These are phyloP conservation scores for Pandemis corylana DNA, from an alignment of 2,888 invertebrate genomes.

Conservation along the genomic window DNA sequence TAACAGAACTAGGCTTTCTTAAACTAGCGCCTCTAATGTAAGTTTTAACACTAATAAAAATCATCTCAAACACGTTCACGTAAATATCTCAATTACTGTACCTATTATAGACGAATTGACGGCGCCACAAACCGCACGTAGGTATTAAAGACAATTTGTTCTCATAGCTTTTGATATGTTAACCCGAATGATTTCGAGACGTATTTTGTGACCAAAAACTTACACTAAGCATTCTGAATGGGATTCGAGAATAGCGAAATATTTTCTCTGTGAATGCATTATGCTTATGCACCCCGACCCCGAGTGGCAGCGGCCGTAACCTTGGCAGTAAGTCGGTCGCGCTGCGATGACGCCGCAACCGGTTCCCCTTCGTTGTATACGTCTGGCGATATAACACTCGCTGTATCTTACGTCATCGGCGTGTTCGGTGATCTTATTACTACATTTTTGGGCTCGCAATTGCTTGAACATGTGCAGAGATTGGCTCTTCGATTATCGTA, in stretches of 20 bases:
- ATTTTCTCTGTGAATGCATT: background rate
- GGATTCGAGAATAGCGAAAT: background rate
- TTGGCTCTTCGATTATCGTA: too few species aligned
- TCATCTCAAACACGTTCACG: too few species aligned
- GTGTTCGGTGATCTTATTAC: background rate
- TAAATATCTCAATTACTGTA: too few species aligned
- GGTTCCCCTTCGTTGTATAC: conserved; percentile 2
- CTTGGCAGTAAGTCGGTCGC: conserved; percentile 11
- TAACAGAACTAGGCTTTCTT: too few species aligned
- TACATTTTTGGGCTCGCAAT: background rate
- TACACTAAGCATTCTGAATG: background rate
- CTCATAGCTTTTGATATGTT: background rate
- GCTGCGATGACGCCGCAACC: conserved; percentile 11
- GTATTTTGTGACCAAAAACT: too few species aligned
- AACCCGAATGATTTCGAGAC: background rate
- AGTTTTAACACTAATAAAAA: too few species aligned
- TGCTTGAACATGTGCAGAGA: too few species aligned
- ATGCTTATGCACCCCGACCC: conserved; percentile 1
- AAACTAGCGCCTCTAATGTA: too few species aligned
- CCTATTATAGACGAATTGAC: too few species aligned
- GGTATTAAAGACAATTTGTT: too few species aligned
- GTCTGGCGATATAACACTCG: background rate
- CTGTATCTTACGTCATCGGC: background rate
- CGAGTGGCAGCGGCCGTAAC: conserved; percentile 2
- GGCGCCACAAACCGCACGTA: too few species aligned